These are phyloP conservation scores for Loxodonta africana DNA, from an alignment of 2,113 vertebrate species.

Conservation along the genomic window DNA sequence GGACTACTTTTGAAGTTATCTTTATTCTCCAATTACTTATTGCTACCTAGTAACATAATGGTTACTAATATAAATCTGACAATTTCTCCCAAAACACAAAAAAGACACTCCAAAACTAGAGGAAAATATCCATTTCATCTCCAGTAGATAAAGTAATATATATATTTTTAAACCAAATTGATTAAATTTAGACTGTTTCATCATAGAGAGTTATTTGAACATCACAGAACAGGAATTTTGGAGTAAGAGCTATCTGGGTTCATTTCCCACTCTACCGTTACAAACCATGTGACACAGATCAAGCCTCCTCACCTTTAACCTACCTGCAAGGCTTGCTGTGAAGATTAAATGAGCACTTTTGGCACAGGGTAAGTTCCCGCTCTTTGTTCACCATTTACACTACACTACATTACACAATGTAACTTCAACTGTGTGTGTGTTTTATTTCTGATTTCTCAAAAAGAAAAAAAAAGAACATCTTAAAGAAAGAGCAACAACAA, in stretches of 20 bases:
- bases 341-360: not conserved
- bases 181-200: slow-evolving; percentile 9
- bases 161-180: not conserved
- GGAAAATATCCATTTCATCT: not conserved
- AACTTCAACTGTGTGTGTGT: not conserved
- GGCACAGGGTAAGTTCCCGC: not conserved
- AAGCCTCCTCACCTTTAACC: not conserved
- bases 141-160: not conserved
- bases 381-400: not conserved
- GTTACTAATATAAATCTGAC: slow-evolving; percentile 18
- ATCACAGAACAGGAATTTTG: not conserved
- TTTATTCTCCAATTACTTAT: slow-evolving; percentile 25
- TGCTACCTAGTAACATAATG: not conserved
- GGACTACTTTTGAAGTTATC: slow-evolving; percentile 40
- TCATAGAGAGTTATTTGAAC: not conserved
- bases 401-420: not conserved
- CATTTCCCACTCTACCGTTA: not conserved
- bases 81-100: not conserved
- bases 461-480: not conserved
- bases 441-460: slow-evolving; percentile 18
- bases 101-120: not conserved
- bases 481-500: not conserved
- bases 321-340: not conserved
- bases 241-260: not conserved
- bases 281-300: not conserved